phyloP scores from a whole-genome alignment of 1,140 invertebrate genomes.

The Drosophila pseudoananassae region DNA sequence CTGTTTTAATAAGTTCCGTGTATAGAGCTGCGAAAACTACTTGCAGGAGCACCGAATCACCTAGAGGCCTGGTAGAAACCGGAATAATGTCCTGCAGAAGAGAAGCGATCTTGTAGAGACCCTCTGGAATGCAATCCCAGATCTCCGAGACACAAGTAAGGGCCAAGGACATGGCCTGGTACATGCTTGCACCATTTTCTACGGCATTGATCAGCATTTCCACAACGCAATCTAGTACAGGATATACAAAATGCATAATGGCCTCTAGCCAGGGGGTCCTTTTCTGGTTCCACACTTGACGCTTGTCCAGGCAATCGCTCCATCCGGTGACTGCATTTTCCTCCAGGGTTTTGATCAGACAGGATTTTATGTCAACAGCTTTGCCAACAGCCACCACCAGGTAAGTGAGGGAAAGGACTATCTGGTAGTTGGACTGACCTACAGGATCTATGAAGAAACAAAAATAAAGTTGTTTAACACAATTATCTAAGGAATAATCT shows the following conservation, averaged over 20 bases:
- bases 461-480: background rate
- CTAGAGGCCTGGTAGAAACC: conserved; percentile 87
- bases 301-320: conserved; percentile 89
- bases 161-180: conserved; percentile 90
- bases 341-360: conserved; percentile 87
- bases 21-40: conserved; percentile 87
- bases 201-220: conserved; percentile 87
- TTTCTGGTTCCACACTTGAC: conserved; percentile 92
- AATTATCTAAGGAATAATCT: background rate
- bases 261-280: conserved; percentile 90
- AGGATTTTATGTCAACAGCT: conserved; percentile 86
- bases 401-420: conserved; percentile 86
- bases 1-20: conserved; percentile 85
- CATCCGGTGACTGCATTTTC: conserved; percentile 86
- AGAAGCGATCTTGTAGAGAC: conserved; percentile 85
- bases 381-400: conserved; percentile 87
- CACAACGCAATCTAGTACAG: conserved; percentile 87
- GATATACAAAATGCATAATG: conserved; percentile 87
- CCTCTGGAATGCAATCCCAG: conserved; percentile 87
- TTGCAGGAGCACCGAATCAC: conserved; percentile 89
- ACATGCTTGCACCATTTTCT: conserved; percentile 89
- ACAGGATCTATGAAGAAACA: conserved; percentile 65
- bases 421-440: conserved; percentile 84
- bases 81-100: conserved; percentile 88
- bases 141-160: conserved; percentile 88